These are phyloP conservation scores for Cuniculus paca DNA, from an alignment of 2,797 vertebrate species.

Conservation along the genomic window DNA sequence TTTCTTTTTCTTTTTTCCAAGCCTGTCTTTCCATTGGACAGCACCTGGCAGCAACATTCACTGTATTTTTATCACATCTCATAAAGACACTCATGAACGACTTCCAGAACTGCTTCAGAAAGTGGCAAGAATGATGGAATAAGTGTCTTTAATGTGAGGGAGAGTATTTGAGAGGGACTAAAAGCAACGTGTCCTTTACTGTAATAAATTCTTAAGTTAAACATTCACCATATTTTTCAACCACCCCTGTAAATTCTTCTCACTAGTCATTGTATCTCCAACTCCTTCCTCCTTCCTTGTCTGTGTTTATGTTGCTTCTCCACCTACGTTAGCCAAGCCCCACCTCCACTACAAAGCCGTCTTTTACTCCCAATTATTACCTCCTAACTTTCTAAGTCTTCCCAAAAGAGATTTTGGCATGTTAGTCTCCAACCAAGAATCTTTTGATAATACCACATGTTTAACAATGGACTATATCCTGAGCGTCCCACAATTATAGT, in stretches of 20 bases:
- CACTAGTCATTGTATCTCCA: background rate
- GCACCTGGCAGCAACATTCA: background rate
- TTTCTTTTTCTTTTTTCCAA: background rate
- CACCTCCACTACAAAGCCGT: background rate
- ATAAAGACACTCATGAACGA: background rate
- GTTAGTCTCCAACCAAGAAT: slow-evolving; percentile 22
- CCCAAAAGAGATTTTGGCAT: background rate
- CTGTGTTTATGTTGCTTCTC: background rate
- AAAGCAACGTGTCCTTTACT: background rate
- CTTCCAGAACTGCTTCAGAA: background rate
- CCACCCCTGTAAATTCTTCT: background rate
- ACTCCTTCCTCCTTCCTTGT: background rate
- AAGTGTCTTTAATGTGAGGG: background rate
- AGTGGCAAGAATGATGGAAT: background rate
- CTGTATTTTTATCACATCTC: background rate
- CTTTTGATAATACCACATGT: background rate
- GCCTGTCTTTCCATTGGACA: background rate
- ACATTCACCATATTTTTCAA: background rate
- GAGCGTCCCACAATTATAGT: background rate
- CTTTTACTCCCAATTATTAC: background rate
- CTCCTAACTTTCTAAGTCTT: slow-evolving; percentile 15
- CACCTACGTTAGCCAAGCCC: background rate
- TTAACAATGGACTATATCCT: background rate
- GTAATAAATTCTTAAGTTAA: background rate
- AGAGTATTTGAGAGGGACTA: background rate